phyloP scores from a whole-genome alignment of 2,113 vertebrate species.

The Grallaria varia region DNA sequence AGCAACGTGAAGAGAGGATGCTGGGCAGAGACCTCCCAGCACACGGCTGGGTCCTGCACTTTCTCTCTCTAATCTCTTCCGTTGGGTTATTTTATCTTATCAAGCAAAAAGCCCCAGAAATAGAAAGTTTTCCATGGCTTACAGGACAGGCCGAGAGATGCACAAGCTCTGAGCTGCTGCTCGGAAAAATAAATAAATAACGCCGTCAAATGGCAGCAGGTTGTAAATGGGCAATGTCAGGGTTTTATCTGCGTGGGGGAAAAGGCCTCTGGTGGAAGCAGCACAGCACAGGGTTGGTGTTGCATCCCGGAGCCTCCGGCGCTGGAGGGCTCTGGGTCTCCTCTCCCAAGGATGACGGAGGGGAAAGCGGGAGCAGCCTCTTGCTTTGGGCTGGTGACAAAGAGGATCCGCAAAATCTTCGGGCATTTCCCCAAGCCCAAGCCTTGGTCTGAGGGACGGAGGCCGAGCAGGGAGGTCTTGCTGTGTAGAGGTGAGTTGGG shows the following conservation, averaged over 20 bases:
- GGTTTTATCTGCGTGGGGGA: background rate
- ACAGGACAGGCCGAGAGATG: conserved; percentile 27
- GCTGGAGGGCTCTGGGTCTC: background rate
- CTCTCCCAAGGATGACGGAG: conserved; percentile 47
- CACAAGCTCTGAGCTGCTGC: background rate
- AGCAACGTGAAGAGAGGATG: background rate
- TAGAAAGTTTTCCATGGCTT: conserved; percentile 81
- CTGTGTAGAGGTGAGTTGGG: background rate
- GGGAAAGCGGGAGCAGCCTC: conserved; percentile 54
- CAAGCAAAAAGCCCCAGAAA: conserved; percentile 83
- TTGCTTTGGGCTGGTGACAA: conserved; percentile 84
- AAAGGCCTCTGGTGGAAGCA: background rate
- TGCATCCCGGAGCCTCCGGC: background rate
- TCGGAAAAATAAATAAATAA: background rate
- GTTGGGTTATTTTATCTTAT: conserved; percentile 81
- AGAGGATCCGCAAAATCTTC: conserved; percentile 83
- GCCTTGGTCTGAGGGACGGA: conserved; percentile 75
- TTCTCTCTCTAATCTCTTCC: conserved; percentile 65
- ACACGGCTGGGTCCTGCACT: background rate
- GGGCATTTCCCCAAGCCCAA: conserved; percentile 83
- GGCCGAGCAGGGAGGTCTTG: conserved; percentile 73
- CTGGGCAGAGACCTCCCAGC: background rate
- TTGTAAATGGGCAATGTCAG: background rate
- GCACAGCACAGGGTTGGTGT: background rate
- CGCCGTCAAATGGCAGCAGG: background rate